These are phyloP conservation scores for Theodoxus fluviatilis DNA, from an alignment of 2,888 invertebrate genomes.

Conservation along the genomic window DNA sequence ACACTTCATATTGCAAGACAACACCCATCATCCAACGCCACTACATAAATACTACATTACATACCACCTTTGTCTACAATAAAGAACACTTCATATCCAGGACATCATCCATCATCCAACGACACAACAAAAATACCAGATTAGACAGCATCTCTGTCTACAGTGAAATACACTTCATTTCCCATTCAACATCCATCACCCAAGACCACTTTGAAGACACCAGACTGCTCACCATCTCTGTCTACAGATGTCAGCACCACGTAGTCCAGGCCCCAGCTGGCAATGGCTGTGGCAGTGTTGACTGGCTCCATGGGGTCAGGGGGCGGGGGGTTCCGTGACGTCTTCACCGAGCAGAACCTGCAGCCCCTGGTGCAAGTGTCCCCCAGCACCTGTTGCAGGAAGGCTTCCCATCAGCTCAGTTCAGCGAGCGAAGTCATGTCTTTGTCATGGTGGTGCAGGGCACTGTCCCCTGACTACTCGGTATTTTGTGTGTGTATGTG, in stretches of 20 bases:
- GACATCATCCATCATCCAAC: no score
- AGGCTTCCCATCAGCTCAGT: background rate
- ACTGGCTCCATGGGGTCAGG: slow-evolving; percentile 84
- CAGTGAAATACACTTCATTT: no score
- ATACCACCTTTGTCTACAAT: no score
- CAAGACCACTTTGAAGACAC: no score
- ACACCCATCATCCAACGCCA: no score
- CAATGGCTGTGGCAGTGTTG: slow-evolving; percentile 91
- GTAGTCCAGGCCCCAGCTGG: slow-evolving; percentile 95
- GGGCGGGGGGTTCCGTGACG: slow-evolving; percentile 83
- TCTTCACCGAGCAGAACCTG: slow-evolving; percentile 98
- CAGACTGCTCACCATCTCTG: slow-evolving; percentile 87
- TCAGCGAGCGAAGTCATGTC: background rate
- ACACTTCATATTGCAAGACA: no score
- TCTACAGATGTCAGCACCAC: slow-evolving; percentile 98
- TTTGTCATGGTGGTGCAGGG: background rate
- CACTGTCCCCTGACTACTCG: background rate
- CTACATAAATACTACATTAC: no score
- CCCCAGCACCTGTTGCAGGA: slow-evolving; percentile 82
- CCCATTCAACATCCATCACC: no score
- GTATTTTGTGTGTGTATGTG: no score
- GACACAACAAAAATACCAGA: no score
- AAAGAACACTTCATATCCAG: no score
- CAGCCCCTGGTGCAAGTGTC: slow-evolving; percentile 98
- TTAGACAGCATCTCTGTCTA: no score